Conservation (phyloP, 2,888 invertebrate species). For the Pristionchus exspectatus region DNA sequence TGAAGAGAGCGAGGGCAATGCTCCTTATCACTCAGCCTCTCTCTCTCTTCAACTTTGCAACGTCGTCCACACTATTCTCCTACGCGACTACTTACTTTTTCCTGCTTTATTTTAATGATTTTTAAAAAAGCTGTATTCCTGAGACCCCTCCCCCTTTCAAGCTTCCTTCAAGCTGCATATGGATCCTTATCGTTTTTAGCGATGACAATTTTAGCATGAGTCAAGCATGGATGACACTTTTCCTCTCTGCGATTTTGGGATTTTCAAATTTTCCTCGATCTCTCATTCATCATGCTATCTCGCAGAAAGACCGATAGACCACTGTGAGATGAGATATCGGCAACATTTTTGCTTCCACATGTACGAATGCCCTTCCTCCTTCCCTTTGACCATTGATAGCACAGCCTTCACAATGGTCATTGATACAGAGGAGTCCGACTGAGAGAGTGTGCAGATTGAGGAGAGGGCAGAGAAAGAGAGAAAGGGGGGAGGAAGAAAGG, state of each 20-base stretch:
- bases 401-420: conserved; percentile 5
- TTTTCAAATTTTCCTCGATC: no score
- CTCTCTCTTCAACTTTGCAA: not conserved
- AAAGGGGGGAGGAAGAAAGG: not conserved
- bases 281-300: no score
- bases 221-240: no score
- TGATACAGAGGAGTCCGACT: not conserved
- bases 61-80: not conserved
- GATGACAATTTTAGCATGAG: no score
- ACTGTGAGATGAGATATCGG: not conserved
- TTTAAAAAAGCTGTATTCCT: no score
- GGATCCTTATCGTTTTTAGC: no score
- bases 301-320: no score
- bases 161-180: no score
- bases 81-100: not conserved
- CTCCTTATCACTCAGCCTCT: not conserved
- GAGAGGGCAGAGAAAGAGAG: conserved; percentile 18
- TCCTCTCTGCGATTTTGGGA: no score
- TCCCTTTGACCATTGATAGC: conserved; percentile 29
- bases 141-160: no score
- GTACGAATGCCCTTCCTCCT: not conserved
- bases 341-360: not conserved
- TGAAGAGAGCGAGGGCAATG: not conserved
- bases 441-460: not conserved
- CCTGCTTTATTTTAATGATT: not conserved